phyloP scores from a whole-genome alignment of 2,113 vertebrate genomes.

The Corythornis cristatus region DNA sequence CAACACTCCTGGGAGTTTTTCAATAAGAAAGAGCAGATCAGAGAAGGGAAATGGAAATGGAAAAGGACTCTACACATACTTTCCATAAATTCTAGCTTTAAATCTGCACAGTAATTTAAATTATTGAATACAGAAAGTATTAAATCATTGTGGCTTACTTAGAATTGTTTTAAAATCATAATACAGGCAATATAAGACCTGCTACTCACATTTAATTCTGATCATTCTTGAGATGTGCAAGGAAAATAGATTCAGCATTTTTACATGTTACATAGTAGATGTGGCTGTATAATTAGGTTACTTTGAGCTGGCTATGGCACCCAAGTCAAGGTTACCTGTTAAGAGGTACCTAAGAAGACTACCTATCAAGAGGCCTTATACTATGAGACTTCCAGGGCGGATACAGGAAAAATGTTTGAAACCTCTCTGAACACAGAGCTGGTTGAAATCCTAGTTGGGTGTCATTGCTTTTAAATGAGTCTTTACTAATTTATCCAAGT shows the following conservation, averaged over 20 bases:
- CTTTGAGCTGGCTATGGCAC: background rate
- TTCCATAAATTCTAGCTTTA: conserved; percentile 48
- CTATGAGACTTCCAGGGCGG: background rate
- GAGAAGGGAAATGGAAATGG: conserved; percentile 53
- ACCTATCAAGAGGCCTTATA: background rate
- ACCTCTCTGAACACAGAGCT: background rate
- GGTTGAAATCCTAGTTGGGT: background rate
- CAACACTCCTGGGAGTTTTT: conserved; percentile 22
- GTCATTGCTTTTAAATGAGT: background rate
- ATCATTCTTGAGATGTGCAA: background rate
- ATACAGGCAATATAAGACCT: background rate
- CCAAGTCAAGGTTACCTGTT: background rate
- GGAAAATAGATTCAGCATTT: background rate
- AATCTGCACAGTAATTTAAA: conserved; percentile 22
- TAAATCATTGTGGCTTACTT: conserved; percentile 42
- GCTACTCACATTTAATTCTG: background rate
- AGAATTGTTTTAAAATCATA: background rate
- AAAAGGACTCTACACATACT: conserved; percentile 47
- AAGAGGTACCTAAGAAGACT: background rate
- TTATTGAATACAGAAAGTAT: background rate
- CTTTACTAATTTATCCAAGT: background rate
- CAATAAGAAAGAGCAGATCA: conserved; percentile 61
- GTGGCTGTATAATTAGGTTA: background rate
- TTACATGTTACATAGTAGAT: background rate
- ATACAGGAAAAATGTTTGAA: background rate